Conservation (phyloP, 2,888 invertebrate genomes). For the Acrocera orbiculus region DNA sequence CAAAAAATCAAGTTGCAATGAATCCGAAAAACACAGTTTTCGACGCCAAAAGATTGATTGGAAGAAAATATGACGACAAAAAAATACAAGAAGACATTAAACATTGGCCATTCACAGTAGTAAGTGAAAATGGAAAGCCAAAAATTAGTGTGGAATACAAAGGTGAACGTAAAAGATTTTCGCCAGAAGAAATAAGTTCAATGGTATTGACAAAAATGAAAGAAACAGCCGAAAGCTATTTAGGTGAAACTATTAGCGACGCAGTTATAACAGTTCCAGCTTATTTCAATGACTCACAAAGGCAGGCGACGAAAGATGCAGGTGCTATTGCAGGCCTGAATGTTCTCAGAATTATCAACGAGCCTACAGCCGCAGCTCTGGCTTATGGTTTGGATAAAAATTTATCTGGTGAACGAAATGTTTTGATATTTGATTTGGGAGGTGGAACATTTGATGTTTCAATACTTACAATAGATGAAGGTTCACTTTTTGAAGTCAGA, state of each 20-base stretch:
- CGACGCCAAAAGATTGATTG: conserved; percentile 89
- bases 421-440: conserved; percentile 41
- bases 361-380: conserved; percentile 82
- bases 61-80: conserved; percentile 71
- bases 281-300: conserved; percentile 78
- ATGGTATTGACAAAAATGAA: conserved; percentile 91
- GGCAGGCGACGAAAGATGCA: conserved; percentile 86
- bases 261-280: conserved; percentile 85
- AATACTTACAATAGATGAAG: conserved; percentile 84
- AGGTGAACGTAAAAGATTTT: conserved; percentile 74
- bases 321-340: conserved; percentile 82
- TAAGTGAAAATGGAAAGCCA: conserved; percentile 61
- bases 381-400: conserved; percentile 83
- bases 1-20: conserved; percentile 73
- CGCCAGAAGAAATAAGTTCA: conserved; percentile 80
- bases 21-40: conserved; percentile 78
- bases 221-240: conserved; percentile 74
- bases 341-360: conserved; percentile 80
- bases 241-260: conserved; percentile 67
- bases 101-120: conserved; percentile 83
- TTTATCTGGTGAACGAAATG: conserved; percentile 61
- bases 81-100: conserved; percentile 90
- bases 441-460: conserved; percentile 95
- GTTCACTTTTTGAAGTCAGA: conserved; percentile 76
- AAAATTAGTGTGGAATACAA: conserved; percentile 73